Base-by-base conservation (phyloP, 1,140 invertebrate genomes). In the Monomorium pharaonis region DNA sequence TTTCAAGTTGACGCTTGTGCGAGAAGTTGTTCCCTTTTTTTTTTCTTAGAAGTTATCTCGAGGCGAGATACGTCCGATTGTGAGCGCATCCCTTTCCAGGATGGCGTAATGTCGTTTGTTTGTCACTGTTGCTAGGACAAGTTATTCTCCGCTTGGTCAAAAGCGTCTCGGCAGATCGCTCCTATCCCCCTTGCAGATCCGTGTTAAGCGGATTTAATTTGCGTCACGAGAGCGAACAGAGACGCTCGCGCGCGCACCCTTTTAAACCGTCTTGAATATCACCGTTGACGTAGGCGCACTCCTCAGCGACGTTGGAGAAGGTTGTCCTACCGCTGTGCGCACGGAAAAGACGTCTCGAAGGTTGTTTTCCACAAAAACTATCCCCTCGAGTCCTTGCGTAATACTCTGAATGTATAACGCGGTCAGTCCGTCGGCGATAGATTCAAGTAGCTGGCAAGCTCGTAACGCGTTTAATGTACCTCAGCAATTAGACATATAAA, bases 61-160 rank as follows among this genome's bases (percentile, higher is more conserved):
- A 30, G 12, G 12, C 7, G n/a, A 24, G 33, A 47, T 70, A 47
- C 7, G 44, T 51, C 14, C 30, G 37, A 80, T 69, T 80, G 33
- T 47, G 24, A 72, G 54, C 37, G 18, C 78, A 27, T 47, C 47
- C 7, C 7, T 18, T 58, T 67, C 47, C 44, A 27, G 44, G 10
- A 58, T n/a, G n/a, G n/a, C 27, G 85, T 90, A 77, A 83, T 54
- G 54, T 24, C 84, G 76, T 88, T 80, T 91, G 81, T 83, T 83
- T 58, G 67, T 74, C 78, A 30, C 37, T 54, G 67, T 58, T 58
- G 67, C 67, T 80, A 54, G 62, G 51, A 60, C 51, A 37, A 83
- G 60, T 69, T 81, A 81, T 58, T 83, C 51, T 60, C 65, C 49
- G 12, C 21, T 58, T 37, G 78, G 27, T 74, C 78, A 44, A 72